Percentiles rank a stretch among this genome's conserved stretches.
These are phyloP conservation scores for Pelagia noctiluca DNA, from an alignment of 30 jellyfish, hydroid and myxozoan genomes.

Conservation along the genomic window DNA sequence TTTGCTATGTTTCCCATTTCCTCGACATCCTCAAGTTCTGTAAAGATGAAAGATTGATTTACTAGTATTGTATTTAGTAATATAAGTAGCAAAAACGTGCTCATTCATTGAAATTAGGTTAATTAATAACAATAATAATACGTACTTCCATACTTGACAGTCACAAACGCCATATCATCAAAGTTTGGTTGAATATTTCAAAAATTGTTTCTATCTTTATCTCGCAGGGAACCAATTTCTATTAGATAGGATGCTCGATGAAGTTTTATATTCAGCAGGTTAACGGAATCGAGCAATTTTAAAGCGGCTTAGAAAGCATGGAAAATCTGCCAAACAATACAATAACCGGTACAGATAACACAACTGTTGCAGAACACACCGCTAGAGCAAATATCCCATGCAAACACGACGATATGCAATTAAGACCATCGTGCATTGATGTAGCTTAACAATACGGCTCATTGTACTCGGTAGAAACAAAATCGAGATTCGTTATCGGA, in stretches of 20 bases:
- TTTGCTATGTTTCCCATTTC: neutral
- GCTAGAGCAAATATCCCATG: too few species aligned
- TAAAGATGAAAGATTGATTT: neutral
- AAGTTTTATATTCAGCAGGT: neutral
- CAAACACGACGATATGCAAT: too few species aligned
- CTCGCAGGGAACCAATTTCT: neutral
- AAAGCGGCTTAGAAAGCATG: neutral
- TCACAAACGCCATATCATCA: constrained; percentile 53
- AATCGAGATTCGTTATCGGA: too few species aligned
- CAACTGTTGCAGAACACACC: constrained; percentile 22
- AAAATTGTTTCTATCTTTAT: neutral
- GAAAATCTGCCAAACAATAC: neutral
- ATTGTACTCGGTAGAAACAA: too few species aligned
- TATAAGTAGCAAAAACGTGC: neutral
- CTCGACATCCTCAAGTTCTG: neutral
- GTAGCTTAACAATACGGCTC: too few species aligned
- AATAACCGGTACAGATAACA: constrained; percentile 1
- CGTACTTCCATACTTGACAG: constrained; percentile 47
- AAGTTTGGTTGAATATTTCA: neutral
- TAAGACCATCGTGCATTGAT: too few species aligned
- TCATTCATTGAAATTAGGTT: neutral
- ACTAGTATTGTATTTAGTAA: constrained; percentile 9
- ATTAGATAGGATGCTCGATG: too few species aligned
- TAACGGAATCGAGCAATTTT: neutral
- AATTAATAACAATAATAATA: neutral